Percentiles rank a stretch among this genome's conserved stretches.
phyloP scores from a whole-genome alignment of 1,140 invertebrate species.

The Hylyphantes graminicola region DNA sequence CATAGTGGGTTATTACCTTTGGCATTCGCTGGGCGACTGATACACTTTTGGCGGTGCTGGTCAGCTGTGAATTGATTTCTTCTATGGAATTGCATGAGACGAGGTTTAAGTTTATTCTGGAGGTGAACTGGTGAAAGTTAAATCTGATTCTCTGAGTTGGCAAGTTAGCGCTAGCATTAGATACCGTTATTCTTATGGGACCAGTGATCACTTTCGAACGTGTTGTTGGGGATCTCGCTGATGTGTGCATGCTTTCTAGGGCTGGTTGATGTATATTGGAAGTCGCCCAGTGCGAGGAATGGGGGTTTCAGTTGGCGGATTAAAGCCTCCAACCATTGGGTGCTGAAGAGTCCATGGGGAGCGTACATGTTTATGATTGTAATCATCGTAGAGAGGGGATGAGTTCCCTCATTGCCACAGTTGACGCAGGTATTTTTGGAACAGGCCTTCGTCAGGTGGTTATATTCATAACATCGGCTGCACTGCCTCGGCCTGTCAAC shows the following conservation, averaged over 20 bases:
- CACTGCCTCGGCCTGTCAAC: too few relatives aligned
- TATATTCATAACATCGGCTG: too few relatives aligned
- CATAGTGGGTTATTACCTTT: not conserved
- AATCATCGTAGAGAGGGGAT: not conserved
- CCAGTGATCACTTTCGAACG: not conserved
- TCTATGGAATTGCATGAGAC: not conserved
- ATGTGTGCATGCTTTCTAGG: not conserved
- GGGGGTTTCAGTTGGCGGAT: not conserved
- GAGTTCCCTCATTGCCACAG: too few relatives aligned
- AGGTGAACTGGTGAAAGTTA: not conserved
- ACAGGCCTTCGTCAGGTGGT: too few relatives aligned
- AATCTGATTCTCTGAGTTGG: not conserved
- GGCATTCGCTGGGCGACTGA: not conserved
- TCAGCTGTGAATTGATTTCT: not conserved
- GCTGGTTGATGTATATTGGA: not conserved
- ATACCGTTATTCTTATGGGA: not conserved
- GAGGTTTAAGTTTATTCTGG: not conserved
- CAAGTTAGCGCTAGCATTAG: not conserved
- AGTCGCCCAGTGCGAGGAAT: not conserved
- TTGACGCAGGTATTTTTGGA: too few relatives aligned
- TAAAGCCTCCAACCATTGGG: not conserved
- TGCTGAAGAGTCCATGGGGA: not conserved
- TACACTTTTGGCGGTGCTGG: too few relatives aligned
- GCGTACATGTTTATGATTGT: not conserved
- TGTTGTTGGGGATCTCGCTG: not conserved